Evolutionary conservation across 2,113 vertebrate genomes (phyloP).

Genomic region (Capreolus pygargus): DNA sequence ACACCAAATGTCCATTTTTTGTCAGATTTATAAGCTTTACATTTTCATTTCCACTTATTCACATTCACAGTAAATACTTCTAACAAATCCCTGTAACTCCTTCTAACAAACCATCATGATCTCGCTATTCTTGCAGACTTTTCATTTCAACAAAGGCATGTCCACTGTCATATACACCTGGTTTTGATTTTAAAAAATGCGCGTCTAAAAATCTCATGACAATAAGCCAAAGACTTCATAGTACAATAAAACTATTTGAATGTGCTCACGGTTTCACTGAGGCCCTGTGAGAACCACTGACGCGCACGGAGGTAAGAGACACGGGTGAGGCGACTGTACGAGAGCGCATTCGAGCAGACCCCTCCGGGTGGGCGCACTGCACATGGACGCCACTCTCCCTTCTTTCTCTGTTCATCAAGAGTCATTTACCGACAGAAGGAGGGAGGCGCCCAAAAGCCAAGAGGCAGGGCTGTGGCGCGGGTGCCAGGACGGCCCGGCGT

Average conservation of each 20-base stretch:
- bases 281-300: not conserved
- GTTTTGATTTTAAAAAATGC: not conserved
- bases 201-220: not conserved
- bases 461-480: not conserved
- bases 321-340: not conserved
- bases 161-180: not conserved
- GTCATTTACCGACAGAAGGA: not conserved
- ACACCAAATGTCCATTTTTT: not conserved
- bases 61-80: not conserved
- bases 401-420: not conserved
- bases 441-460: not conserved
- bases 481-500: not conserved
- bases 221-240: not conserved
- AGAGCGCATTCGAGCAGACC: not conserved
- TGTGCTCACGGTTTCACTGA: not conserved
- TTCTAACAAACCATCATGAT: not conserved
- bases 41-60: not conserved
- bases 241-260: not conserved
- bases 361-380: not conserved
- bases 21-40: not conserved
- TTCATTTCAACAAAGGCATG: not conserved
- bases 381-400: not conserved
- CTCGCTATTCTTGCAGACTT: not conserved
- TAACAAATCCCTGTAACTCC: not conserved
- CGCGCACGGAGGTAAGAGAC: accelerated